These are phyloP conservation scores for Tetragnatha montana DNA, from an alignment of 2,888 invertebrate species.

Conservation along the genomic window DNA sequence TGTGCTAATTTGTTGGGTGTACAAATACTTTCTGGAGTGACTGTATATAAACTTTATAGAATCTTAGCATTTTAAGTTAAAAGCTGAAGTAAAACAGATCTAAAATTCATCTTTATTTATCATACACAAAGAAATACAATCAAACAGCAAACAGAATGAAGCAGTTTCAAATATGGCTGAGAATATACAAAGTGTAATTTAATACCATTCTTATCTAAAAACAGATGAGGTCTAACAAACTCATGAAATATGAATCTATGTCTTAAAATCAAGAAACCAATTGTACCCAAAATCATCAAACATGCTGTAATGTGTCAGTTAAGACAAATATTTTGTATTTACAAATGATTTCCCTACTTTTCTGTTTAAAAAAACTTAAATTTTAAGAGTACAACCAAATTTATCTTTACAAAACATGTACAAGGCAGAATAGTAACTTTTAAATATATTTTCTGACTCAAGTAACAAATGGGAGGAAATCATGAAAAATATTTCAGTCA, in stretches of 20 bases:
- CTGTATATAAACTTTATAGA: too few species aligned
- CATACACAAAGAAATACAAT: slow-evolving; percentile 52
- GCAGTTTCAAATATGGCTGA: slow-evolving; percentile 45
- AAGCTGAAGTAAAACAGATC: slow-evolving; percentile 37
- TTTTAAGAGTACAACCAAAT: too few species aligned
- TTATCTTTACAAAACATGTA: too few species aligned
- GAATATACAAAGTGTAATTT: slow-evolving; percentile 64
- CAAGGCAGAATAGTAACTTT: too few species aligned
- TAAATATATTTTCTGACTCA: too few species aligned
- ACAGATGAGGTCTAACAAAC: slow-evolving; percentile 56
- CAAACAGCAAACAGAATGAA: slow-evolving; percentile 46
- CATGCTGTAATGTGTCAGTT: slow-evolving; percentile 19
- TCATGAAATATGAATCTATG: slow-evolving; percentile 49
- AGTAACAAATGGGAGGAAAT: too few species aligned
- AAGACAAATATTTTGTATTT: slow-evolving; percentile 28
- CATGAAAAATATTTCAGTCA: too few species aligned
- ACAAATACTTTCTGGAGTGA: too few species aligned
- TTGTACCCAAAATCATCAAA: slow-evolving; percentile 25
- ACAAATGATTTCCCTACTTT: slow-evolving; percentile 42
- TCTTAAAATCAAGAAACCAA: slow-evolving; percentile 58
- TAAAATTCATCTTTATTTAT: slow-evolving; percentile 64
- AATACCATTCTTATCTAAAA: slow-evolving; percentile 52
- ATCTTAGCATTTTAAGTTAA: not conserved
- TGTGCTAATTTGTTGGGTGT: too few species aligned
- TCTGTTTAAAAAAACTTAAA: not conserved